phyloP scores from a whole-genome alignment of 2,113 vertebrate genomes.

The Myanophis thanlyinensis region DNA sequence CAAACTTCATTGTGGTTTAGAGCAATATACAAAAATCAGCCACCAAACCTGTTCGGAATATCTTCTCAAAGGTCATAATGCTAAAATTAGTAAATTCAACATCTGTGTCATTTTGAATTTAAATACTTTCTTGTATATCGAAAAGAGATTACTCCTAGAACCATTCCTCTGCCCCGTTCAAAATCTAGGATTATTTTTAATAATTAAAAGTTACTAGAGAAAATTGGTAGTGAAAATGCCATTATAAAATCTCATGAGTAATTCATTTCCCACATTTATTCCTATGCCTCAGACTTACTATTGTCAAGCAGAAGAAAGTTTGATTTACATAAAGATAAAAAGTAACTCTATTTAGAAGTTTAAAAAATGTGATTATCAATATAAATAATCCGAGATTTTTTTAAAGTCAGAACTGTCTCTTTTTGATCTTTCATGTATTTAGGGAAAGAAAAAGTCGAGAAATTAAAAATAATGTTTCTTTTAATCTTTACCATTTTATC shows the following conservation, averaged over 20 bases:
- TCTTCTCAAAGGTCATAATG: not conserved
- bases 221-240: not conserved
- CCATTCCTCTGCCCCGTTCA: not conserved
- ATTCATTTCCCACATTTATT: not conserved
- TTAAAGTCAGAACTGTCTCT: not conserved
- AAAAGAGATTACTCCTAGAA: not conserved
- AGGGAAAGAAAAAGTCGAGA: constrained; percentile 20
- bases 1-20: not conserved
- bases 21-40: not conserved
- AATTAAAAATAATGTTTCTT: constrained; percentile 55
- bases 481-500: constrained; percentile 40
- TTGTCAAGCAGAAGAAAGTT: not conserved
- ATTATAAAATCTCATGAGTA: not conserved
- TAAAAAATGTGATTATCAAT: constrained; percentile 3
- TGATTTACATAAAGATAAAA: not conserved
- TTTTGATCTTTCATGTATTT: constrained; percentile 28
- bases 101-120: not conserved
- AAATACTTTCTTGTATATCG: not conserved
- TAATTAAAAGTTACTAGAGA: not conserved
- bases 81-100: not conserved
- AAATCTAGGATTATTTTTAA: not conserved
- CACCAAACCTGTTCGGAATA: not conserved
- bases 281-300: not conserved
- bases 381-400: not conserved
- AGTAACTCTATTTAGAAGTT: not conserved